phyloP scores from a whole-genome alignment of 2,797 vertebrate species.

The Nannoperca australis region DNA sequence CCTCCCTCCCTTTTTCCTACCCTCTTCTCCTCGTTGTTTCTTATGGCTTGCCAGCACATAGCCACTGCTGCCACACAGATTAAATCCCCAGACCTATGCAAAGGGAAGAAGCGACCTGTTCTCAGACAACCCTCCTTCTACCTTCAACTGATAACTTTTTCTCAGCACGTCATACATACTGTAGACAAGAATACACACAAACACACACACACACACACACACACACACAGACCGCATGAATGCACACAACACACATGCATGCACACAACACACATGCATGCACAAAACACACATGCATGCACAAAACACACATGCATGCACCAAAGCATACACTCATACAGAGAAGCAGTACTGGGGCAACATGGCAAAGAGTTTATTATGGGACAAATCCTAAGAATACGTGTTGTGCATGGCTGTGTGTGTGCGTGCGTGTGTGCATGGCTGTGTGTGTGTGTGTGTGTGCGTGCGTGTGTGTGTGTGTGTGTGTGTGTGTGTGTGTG shows the following conservation, averaged over 20 bases:
- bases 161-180: not conserved
- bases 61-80: slow-evolving; percentile 32
- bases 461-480: slow-evolving; percentile 6
- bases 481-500: not conserved
- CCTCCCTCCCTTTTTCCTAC: not conserved
- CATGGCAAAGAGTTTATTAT: slow-evolving; percentile 12
- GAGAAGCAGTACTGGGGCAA: not conserved
- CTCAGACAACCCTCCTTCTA: slow-evolving; percentile 49
- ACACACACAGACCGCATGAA: not conserved
- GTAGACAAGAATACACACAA: not conserved
- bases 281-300: not conserved
- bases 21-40: slow-evolving; percentile 7
- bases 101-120: slow-evolving; percentile 36
- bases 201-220: slow-evolving; percentile 2
- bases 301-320: not conserved
- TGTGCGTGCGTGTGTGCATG: slow-evolving; percentile 8
- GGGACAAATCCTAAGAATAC: slow-evolving; percentile 21
- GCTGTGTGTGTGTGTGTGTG: not conserved
- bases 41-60: slow-evolving; percentile 34
- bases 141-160: slow-evolving; percentile 47
- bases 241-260: not conserved
- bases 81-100: slow-evolving; percentile 48
- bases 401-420: slow-evolving; percentile 14
- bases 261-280: not conserved
- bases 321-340: not conserved